Percentiles rank a stretch among this genome's conserved stretches.
These are phyloP conservation scores for Peromyscus nudipes DNA, from an alignment of 2,797 vertebrate genomes.

Conservation along the genomic window DNA sequence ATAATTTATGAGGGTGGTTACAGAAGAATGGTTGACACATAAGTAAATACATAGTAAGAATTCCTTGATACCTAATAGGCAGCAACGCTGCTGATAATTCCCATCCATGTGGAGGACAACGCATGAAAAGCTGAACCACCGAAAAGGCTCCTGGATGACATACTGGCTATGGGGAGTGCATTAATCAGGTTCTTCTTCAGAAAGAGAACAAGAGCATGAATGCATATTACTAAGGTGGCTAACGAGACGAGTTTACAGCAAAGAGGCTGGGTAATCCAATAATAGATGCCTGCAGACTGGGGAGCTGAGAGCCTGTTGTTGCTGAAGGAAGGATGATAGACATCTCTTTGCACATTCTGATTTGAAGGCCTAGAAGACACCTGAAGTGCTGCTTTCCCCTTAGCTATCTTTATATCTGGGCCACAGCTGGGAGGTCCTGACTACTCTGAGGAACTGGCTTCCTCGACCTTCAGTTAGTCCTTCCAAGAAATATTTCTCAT, in stretches of 20 bases:
- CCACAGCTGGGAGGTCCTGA: not conserved
- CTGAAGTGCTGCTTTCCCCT: not conserved
- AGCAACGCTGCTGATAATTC: not conserved
- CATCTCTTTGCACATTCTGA: too few relatives aligned
- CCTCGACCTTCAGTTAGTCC: not conserved
- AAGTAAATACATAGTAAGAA: not conserved
- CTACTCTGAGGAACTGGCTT: not conserved
- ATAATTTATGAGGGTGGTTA: not conserved
- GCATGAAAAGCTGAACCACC: not conserved
- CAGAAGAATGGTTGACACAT: not conserved
- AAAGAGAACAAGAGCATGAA: not conserved
- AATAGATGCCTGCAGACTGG: accelerated
- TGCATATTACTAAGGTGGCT: not conserved
- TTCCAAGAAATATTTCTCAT: not conserved
- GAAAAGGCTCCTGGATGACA: not conserved
- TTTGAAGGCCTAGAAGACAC: not conserved
- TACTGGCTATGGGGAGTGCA: not conserved
- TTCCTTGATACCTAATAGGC: not conserved
- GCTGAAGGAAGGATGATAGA: not conserved
- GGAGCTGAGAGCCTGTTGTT: not conserved
- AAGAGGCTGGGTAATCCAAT: not conserved
- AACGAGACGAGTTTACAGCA: not conserved
- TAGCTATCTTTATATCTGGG: not conserved
- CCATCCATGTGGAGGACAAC: not conserved
- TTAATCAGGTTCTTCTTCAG: not conserved